phyloP scores from a whole-genome alignment of 2,797 vertebrate species.

The Scomberomorus guttatus region DNA sequence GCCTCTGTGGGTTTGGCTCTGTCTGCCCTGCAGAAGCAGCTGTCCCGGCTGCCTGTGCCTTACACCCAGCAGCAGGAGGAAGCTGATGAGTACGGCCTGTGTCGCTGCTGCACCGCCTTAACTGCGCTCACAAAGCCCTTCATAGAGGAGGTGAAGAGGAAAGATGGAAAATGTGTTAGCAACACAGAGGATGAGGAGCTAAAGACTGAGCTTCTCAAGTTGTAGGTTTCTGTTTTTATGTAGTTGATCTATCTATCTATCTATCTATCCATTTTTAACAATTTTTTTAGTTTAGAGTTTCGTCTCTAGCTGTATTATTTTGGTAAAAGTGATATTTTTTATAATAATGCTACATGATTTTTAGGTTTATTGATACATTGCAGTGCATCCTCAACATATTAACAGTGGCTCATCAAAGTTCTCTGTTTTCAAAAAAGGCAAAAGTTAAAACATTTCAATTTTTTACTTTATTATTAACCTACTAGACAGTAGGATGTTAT shows the following conservation, averaged over 20 bases:
- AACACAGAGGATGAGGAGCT: conserved; percentile 78
- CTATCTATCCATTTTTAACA: too few species aligned
- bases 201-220: conserved; percentile 90
- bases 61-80: conserved; percentile 89
- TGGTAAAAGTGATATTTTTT: too few species aligned
- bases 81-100: conserved; percentile 88
- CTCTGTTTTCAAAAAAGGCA: too few species aligned
- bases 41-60: conserved; percentile 91
- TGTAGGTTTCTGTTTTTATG: conserved; percentile 84
- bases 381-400: too few species aligned
- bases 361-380: too few species aligned
- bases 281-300: background rate
- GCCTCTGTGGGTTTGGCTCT: conserved; percentile 87
- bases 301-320: too few species aligned
- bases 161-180: conserved; percentile 57
- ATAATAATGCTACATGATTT: too few species aligned
- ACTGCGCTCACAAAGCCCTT: conserved; percentile 89
- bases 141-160: conserved; percentile 84
- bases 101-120: conserved; percentile 89
- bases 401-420: too few species aligned
- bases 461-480: too few species aligned
- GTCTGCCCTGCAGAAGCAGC: conserved; percentile 88
- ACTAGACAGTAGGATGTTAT: too few species aligned
- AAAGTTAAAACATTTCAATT: too few species aligned
- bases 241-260: too few species aligned